Conservation (phyloP, 2,888 invertebrate species). For the Sinotaia quadrata region DNA sequence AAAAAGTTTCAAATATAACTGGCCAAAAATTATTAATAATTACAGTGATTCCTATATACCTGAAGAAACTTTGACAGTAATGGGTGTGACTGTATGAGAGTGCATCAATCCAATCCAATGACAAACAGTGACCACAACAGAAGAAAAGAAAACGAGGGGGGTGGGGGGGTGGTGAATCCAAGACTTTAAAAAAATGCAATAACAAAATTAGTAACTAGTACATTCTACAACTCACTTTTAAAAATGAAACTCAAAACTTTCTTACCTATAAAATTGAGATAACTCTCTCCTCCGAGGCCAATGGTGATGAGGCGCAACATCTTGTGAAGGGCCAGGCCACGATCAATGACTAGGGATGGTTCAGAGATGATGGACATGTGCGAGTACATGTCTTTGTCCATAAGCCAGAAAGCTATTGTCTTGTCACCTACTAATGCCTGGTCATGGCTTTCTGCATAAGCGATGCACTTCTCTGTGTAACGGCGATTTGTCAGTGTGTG, state of each 20-base stretch:
- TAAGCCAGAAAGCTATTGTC: slow-evolving; percentile 98
- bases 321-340: slow-evolving; percentile 97
- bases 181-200: background rate
- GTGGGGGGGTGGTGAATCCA: too few species aligned
- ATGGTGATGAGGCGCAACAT: slow-evolving; percentile 95
- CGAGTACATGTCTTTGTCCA: slow-evolving; percentile 99
- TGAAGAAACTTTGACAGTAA: too few species aligned
- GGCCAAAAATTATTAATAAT: too few species aligned
- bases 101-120: too few species aligned
- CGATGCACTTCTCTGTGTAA: slow-evolving; percentile 96
- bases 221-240: background rate
- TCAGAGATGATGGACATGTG: slow-evolving; percentile 85
- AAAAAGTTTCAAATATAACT: too few species aligned
- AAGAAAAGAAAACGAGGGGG: too few species aligned
- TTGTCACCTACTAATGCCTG: slow-evolving; percentile 90
- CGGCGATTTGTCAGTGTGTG: slow-evolving; percentile 94
- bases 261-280: slow-evolving; percentile 97
- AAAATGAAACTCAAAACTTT: slow-evolving; percentile 20
- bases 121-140: too few species aligned
- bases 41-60: too few species aligned
- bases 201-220: background rate
- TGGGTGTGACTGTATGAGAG: too few species aligned
- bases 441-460: slow-evolving; percentile 98
- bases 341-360: slow-evolving; percentile 80
- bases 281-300: slow-evolving; percentile 95